Percentiles rank a stretch among this genome's conserved stretches.
Evolutionary conservation across 2,113 vertebrate genomes (phyloP).

Genomic region (Spilogale gracilis): DNA sequence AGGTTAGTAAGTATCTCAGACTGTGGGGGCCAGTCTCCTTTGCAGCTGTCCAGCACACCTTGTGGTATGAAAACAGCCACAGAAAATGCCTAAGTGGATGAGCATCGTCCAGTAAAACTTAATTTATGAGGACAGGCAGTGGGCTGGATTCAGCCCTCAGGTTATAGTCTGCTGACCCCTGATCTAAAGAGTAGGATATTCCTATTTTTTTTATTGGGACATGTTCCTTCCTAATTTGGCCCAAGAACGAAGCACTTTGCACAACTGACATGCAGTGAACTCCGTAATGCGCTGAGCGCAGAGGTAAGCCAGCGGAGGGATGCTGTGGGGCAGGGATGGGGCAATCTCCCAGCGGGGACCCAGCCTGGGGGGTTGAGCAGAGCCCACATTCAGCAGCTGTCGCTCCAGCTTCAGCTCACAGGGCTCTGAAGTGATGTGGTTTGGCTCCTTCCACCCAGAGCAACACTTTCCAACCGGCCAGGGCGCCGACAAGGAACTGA

Average conservation of each 20-base stretch:
- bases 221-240: background rate
- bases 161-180: background rate
- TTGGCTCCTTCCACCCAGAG: background rate
- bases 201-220: background rate
- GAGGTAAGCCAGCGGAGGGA: background rate
- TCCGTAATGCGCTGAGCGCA: background rate
- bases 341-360: fast-evolving
- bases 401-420: background rate
- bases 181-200: background rate
- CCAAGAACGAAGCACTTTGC: background rate
- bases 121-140: background rate
- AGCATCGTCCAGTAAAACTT: background rate
- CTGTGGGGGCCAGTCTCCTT: background rate
- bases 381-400: background rate
- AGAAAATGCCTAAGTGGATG: background rate
- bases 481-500: background rate
- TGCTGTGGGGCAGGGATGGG: background rate
- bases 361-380: background rate
- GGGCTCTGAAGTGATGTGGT: background rate
- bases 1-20: background rate
- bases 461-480: background rate
- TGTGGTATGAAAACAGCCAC: background rate
- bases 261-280: background rate
- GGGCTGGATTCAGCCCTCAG: background rate
- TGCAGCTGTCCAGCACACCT: background rate